Conservation (phyloP, 2,888 invertebrate genomes). For the Aelia acuminata region DNA sequence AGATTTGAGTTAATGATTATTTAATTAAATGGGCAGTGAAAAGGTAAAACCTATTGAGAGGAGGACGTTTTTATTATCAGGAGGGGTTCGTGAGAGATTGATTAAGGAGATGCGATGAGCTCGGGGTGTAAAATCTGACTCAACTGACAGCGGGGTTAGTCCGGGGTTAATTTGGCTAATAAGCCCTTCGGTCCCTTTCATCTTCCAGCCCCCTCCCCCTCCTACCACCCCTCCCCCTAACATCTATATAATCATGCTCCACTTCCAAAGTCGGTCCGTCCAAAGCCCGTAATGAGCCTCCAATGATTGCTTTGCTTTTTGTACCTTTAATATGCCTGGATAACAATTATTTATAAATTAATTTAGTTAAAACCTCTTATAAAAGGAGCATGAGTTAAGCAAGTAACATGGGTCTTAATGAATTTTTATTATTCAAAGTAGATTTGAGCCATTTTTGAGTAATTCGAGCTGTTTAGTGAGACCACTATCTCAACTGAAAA, state of each 20-base stretch:
- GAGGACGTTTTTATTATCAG: neutral
- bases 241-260: neutral
- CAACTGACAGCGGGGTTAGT: neutral
- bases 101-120: slow-evolving; percentile 19
- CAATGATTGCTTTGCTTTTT: neutral
- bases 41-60: neutral
- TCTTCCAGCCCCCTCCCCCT: neutral
- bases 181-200: neutral
- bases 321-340: no score
- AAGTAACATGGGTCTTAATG: no score
- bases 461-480: no score
- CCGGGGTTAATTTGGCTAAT: neutral
- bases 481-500: no score
- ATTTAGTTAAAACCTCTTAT: no score
- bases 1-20: neutral
- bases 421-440: no score
- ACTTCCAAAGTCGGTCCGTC: neutral
- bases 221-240: neutral
- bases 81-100: neutral
- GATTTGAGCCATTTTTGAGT: no score
- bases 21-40: neutral
- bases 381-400: no score
- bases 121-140: neutral
- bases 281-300: neutral
- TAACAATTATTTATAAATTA: no score